Evolutionary conservation across 1,140 invertebrate genomes (phyloP).

Genomic region (Bombus soroeensis): DNA sequence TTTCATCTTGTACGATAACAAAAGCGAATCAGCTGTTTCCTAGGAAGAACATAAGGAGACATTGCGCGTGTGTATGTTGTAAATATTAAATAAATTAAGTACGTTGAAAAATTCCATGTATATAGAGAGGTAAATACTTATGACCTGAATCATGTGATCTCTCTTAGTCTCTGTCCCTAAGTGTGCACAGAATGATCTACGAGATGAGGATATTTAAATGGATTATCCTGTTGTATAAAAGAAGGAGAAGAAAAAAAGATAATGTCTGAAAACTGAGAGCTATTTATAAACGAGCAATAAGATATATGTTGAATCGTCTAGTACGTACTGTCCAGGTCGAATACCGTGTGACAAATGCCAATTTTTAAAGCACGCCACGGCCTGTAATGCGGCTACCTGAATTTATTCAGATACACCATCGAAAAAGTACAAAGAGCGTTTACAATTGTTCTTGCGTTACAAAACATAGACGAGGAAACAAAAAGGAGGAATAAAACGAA

Average conservation of each 20-base stretch:
- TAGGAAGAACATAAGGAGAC: background rate
- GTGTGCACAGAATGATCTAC: conserved; percentile 24
- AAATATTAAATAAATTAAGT: conserved; percentile 71
- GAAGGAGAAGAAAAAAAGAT: background rate
- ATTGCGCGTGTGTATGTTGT: conserved; percentile 60
- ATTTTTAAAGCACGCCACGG: conserved; percentile 26
- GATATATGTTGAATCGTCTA: conserved; percentile 24
- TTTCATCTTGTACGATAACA: conserved; percentile 1
- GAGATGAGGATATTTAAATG: background rate
- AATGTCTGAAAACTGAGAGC: conserved; percentile 12
- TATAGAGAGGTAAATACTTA: conserved; percentile 56
- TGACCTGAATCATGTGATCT: conserved; percentile 22
- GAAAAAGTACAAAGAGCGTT: conserved; percentile 69
- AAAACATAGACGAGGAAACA: conserved; percentile 12
- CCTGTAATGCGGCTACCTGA: conserved; percentile 4
- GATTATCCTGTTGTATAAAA: background rate
- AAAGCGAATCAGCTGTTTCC: conserved; percentile 11
- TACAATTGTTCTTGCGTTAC: conserved; percentile 47
- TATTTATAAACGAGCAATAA: conserved; percentile 60
- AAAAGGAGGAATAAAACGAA: background rate
- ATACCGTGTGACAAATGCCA: conserved; percentile 27
- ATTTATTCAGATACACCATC: conserved; percentile 58
- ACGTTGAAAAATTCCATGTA: conserved; percentile 55
- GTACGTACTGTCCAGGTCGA: conserved; percentile 25
- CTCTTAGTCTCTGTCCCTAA: background rate